These are phyloP conservation scores for Heliconius himera DNA, from an alignment of 1,140 invertebrate species.

Conservation along the genomic window DNA sequence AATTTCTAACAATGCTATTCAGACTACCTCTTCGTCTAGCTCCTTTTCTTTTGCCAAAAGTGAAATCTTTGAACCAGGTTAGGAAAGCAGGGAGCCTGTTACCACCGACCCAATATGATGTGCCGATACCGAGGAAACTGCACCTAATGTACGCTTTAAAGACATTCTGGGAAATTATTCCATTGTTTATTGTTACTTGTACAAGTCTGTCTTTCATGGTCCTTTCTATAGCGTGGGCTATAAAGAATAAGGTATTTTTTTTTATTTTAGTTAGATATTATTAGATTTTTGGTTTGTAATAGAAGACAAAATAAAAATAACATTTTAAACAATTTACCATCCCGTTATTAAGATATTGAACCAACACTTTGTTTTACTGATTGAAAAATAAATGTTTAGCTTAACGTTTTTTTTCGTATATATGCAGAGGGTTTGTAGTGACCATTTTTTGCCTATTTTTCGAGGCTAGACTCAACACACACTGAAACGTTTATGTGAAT, in stretches of 20 bases:
- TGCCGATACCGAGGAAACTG: constrained; percentile 54
- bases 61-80: not conserved
- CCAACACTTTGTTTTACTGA: too few relatives aligned
- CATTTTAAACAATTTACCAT: too few relatives aligned
- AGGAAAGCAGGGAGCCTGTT: constrained; percentile 38
- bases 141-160: constrained; percentile 48
- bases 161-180: constrained; percentile 63
- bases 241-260: constrained; percentile 56
- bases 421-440: too few relatives aligned
- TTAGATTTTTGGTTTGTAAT: not conserved
- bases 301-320: too few relatives aligned
- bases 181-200: constrained; percentile 52
- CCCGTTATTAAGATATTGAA: too few relatives aligned
- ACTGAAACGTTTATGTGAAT: too few relatives aligned
- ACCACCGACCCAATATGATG: constrained; percentile 60
- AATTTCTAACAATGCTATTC: constrained; percentile 17
- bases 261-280: not conserved
- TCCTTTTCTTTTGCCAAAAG: not conserved
- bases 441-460: too few relatives aligned
- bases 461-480: too few relatives aligned
- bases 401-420: too few relatives aligned
- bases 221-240: constrained; percentile 51
- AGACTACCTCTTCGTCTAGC: not conserved
- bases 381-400: too few relatives aligned
- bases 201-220: constrained; percentile 41